Percentiles rank a stretch among this genome's conserved stretches.
Evolutionary conservation across 1,140 invertebrate genomes (phyloP).

Genomic region (Panagrolaimus sp.): DNA sequence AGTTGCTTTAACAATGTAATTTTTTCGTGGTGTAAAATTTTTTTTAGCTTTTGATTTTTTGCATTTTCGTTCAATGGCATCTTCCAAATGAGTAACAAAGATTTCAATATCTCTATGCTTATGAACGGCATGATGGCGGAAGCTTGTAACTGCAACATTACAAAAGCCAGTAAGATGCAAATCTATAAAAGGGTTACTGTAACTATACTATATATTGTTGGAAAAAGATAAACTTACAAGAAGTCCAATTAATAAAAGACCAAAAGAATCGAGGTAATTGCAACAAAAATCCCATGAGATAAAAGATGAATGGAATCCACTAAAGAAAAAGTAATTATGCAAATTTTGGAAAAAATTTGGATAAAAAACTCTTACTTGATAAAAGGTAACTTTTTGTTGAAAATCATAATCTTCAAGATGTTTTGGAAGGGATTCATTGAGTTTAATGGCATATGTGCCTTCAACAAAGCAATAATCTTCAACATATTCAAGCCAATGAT

Average conservation of each 20-base stretch:
- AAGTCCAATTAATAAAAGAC: conserved; percentile 1
- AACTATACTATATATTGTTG: background rate
- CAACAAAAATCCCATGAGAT: background rate
- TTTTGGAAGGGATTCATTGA: background rate
- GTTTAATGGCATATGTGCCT: conserved; percentile 1
- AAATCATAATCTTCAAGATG: background rate
- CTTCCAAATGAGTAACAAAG: background rate
- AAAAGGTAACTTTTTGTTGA: background rate
- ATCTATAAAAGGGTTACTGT: background rate
- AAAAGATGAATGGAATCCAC: conserved; percentile 17
- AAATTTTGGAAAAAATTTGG: background rate
- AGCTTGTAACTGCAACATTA: background rate
- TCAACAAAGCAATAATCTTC: conserved; percentile 6
- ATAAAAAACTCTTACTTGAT: background rate
- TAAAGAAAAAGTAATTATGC: background rate
- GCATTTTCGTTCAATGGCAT: background rate
- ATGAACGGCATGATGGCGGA: background rate
- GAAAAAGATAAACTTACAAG: background rate
- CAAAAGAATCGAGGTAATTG: background rate
- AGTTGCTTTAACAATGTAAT: too few relatives aligned
- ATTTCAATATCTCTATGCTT: background rate
- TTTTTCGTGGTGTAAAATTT: too few relatives aligned
- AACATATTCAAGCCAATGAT: background rate
- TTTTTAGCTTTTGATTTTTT: too few relatives aligned
- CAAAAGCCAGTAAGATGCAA: background rate